Conservation (phyloP, 2,113 vertebrate species). For the Microcebus jonahi region DNA sequence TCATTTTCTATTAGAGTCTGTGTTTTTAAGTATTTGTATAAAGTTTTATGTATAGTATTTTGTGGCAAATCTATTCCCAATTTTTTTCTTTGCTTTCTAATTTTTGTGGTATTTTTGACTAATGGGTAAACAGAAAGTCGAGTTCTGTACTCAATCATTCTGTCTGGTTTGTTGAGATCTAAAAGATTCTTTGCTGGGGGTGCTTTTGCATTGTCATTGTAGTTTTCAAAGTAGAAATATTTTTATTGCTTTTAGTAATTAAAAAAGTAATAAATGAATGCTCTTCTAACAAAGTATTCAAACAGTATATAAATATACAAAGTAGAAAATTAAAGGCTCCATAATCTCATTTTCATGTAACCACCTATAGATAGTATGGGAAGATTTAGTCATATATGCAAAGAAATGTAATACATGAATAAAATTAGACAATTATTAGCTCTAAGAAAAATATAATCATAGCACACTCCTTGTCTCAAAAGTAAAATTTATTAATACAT, state of each 20-base stretch:
- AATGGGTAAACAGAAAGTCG: neutral
- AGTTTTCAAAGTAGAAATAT: constrained; percentile 24
- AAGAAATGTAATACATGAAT: neutral
- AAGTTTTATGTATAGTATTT: neutral
- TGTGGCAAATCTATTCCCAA: neutral
- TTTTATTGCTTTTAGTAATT: constrained; percentile 49
- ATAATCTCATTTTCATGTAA: neutral
- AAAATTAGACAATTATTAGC: constrained; percentile 3
- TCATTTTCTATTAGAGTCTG: neutral
- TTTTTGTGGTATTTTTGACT: neutral
- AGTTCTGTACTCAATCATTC: neutral
- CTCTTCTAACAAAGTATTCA: neutral
- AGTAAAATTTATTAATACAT: neutral
- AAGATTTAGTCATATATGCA: constrained; percentile 1
- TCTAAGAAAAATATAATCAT: constrained; percentile 3
- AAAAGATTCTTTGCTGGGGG: neutral
- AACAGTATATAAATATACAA: neutral
- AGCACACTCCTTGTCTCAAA: neutral
- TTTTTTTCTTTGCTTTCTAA: neutral
- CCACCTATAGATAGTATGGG: neutral
- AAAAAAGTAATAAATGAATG: neutral
- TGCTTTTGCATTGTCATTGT: neutral
- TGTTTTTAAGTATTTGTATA: neutral
- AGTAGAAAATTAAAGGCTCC: constrained; percentile 14
- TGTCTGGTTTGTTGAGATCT: neutral